Evolutionary conservation across 2,113 vertebrate species (phyloP), one percentile per base, ranked within the genome.

Genomic region (Cricetomys ansorgei): DNA sequence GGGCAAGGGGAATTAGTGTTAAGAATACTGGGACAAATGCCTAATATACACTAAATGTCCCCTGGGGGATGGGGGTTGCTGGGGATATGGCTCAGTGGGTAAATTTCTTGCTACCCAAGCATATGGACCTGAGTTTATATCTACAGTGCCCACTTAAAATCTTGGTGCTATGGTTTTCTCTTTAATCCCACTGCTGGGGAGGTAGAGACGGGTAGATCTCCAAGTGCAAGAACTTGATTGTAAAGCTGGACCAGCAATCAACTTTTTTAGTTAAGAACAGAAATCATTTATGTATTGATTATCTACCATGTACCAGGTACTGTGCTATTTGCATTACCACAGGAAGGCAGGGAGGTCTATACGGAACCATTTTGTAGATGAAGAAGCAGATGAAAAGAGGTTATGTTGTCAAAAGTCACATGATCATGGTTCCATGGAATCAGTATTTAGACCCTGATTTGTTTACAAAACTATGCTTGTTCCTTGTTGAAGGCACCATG

Each of bases 11-110:
- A 95, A 90, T 93, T 96, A 53, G 80, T 25, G 34, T 5, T 94
- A 92, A 91, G 89, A 80, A 92, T 97, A 92, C 31, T 57, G 85
- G 91, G 70, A 97, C 34, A 83, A 77, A 27, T 81, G 43, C 11
- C 53, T 88, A 77, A 17, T 88, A 11, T 96, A 89, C 88, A 94
- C 80, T 96, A 93, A 87, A 59, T 97, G 70, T 88, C 37, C 77
- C n/a, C 40, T 88, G 45, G 23, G 67, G 37, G 1, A 21, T 23
- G n/a, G n/a, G 27, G 2, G 25, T 13, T 15, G 6, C 21, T 85
- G 48, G 64, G 34, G 31, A 25, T 19, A 69, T 69, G 45, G 34
- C 70, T 89, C 29, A 53, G 64, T 1, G 0, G 84, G 45, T 50
- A 69, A 50, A 87, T 45, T 87, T 34, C 34, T 87, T 80, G 21